A percentile compares a stretch with the other conserved stretches of the same genome.
Evolutionary conservation across 1,140 invertebrate genomes (phyloP).

Genomic region (Drosophila gunungcola): DNA sequence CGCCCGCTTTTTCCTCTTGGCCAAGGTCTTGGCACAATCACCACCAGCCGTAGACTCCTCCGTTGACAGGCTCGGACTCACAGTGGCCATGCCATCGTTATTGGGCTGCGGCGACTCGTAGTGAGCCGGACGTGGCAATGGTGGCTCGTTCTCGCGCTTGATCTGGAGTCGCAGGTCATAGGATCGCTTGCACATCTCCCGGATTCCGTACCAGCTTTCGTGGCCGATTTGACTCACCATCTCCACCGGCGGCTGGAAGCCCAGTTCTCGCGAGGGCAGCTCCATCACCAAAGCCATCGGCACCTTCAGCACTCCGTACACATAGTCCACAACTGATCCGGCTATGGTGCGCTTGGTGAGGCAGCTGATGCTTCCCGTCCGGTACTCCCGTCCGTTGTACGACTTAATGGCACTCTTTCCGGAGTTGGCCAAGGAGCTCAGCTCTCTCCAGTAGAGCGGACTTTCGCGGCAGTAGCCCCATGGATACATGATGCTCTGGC

Average conservation of each 20-base stretch:
- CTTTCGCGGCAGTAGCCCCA: slow-evolving; percentile 86
- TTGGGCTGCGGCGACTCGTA: background rate
- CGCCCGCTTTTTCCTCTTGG: slow-evolving; percentile 54
- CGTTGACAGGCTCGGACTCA: background rate
- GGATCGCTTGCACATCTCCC: slow-evolving; percentile 80
- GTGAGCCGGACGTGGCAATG: slow-evolving; percentile 9
- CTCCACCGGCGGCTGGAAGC: slow-evolving; percentile 87
- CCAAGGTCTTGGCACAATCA: slow-evolving; percentile 11
- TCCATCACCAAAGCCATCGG: slow-evolving; percentile 90
- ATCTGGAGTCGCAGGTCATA: slow-evolving; percentile 57
- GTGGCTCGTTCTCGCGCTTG: slow-evolving; percentile 46
- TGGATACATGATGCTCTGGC: slow-evolving; percentile 87
- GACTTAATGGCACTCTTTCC: slow-evolving; percentile 85
- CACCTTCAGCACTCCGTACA: slow-evolving; percentile 87
- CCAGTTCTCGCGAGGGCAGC: slow-evolving; percentile 87
- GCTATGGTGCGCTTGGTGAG: slow-evolving; percentile 86
- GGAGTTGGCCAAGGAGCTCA: slow-evolving; percentile 82
- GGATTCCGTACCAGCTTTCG: slow-evolving; percentile 85
- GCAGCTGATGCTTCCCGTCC: slow-evolving; percentile 72
- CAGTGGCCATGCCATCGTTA: background rate
- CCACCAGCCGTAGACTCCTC: slow-evolving; percentile 1
- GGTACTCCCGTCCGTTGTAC: slow-evolving; percentile 85
- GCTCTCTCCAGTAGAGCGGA: slow-evolving; percentile 64
- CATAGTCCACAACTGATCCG: slow-evolving; percentile 90
- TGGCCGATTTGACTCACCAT: slow-evolving; percentile 87